phyloP scores from a whole-genome alignment of 2,888 invertebrate genomes.

The Strigamia maritima region DNA sequence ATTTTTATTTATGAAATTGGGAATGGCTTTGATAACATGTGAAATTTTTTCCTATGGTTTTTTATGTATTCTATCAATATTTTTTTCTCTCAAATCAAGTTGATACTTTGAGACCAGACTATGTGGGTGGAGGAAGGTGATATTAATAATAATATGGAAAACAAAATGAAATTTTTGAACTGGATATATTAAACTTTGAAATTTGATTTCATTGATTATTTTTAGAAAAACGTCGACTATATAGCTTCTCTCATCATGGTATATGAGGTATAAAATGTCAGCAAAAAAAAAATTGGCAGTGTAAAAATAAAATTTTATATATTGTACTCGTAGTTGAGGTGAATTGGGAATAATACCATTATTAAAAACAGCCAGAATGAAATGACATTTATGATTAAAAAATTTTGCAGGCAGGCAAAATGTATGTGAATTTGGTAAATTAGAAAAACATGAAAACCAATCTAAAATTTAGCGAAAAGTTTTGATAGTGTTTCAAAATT shows the following conservation, averaged over 20 bases:
- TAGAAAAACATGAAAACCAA: neutral
- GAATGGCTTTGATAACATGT: neutral
- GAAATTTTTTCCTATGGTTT: neutral
- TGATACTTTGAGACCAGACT: neutral
- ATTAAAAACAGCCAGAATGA: neutral
- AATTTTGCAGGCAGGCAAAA: neutral
- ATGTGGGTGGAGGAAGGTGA: neutral
- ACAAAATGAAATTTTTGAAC: neutral
- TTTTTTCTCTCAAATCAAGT: neutral
- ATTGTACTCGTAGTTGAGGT: neutral
- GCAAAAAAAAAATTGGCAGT: neutral
- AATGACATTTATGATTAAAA: neutral
- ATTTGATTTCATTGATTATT: constrained; percentile 14
- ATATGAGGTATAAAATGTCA: neutral
- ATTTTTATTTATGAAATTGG: constrained; percentile 10
- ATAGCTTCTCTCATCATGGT: neutral
- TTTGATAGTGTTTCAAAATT: neutral
- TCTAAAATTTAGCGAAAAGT: neutral
- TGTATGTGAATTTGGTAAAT: neutral
- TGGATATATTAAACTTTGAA: constrained; percentile 5
- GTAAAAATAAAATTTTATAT: neutral
- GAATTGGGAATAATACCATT: neutral
- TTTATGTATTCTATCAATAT: neutral
- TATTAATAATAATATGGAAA: neutral
- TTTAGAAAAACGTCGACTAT: neutral